Conservation (phyloP, 2,113 vertebrate genomes). For the Willisornis vidua region DNA sequence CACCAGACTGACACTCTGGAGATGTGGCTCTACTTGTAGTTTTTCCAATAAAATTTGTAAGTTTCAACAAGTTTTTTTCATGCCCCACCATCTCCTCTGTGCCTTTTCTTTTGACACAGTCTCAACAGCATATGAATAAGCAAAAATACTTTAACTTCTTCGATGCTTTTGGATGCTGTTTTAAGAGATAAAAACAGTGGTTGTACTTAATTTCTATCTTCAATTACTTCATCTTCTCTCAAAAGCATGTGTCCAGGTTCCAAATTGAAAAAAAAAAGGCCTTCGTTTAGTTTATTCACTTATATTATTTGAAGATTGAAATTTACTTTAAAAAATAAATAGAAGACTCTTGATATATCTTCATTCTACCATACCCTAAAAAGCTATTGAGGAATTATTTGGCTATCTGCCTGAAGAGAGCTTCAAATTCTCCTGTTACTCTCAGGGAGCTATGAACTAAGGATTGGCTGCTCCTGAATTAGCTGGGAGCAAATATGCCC, state of each 20-base stretch:
- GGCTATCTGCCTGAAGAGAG: not conserved
- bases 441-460: not conserved
- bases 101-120: not conserved
- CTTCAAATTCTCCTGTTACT: not conserved
- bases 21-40: not conserved
- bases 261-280: not conserved
- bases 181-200: not conserved
- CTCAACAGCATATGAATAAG: not conserved
- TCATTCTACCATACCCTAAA: not conserved
- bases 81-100: not conserved
- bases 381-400: not conserved
- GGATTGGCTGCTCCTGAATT: not conserved
- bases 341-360: not conserved
- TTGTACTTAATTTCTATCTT: not conserved
- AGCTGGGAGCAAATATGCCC: not conserved
- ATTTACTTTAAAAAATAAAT: not conserved
- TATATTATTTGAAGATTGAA: not conserved
- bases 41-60: not conserved
- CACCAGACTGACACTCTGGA: not conserved
- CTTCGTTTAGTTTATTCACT: not conserved
- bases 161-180: not conserved
- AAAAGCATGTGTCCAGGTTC: not conserved
- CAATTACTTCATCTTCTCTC: not conserved
- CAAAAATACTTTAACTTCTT: not conserved
- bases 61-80: not conserved